Evolutionary conservation across 2,113 vertebrate species (phyloP), one percentile per base, ranked within the genome.

Genomic region (Dromiciops gliroides): DNA sequence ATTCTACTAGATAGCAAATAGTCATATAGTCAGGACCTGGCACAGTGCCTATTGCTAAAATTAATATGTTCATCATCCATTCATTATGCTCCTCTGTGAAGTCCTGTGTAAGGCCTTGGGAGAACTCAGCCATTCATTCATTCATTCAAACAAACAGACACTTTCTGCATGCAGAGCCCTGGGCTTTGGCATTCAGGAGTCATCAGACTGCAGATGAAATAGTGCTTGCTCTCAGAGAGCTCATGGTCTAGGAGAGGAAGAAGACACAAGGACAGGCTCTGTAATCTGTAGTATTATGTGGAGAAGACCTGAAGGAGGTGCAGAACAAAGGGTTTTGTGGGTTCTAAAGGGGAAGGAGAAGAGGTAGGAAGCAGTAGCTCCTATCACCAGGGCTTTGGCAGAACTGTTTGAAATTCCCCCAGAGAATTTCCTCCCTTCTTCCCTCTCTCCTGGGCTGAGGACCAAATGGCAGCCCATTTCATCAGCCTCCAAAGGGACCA

Each of bases 321-420:
- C 19, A 44, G 6, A 83, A 83, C n/a, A 83, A 83, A 83, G n/a
- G 67, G n/a, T 83, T 83, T 83, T 83, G 37, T 83, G 67, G n/a
- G 6, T 83, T 67, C 28, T n/a, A n/a, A 44, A n/a, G 37, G 16
- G n/a, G 31, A 67, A 16, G 60, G 56, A 56, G 26, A 93, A 95
- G 92, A 91, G 67, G 51, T 0, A 0, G 47, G 51, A 94, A 89
- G 56, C 94, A 83, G 52, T 44, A 83, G 19, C n/a, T 83, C 67
- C 37, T 75, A 94, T 75, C 19, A 11, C 2, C 1, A 90, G 67
- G 93, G 93, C 95, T 94, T 89, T 90, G 91, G 89, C 88, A 50
- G n/a, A 95, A 96, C 93, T 75, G 50, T 93, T 97, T 95, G 97
- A 96, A 96, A 96, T 97, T 89, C 96, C 96, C 96, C 94, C 12